Conservation (phyloP, 2,113 vertebrate genomes). For the Plestiodon gilberti region DNA sequence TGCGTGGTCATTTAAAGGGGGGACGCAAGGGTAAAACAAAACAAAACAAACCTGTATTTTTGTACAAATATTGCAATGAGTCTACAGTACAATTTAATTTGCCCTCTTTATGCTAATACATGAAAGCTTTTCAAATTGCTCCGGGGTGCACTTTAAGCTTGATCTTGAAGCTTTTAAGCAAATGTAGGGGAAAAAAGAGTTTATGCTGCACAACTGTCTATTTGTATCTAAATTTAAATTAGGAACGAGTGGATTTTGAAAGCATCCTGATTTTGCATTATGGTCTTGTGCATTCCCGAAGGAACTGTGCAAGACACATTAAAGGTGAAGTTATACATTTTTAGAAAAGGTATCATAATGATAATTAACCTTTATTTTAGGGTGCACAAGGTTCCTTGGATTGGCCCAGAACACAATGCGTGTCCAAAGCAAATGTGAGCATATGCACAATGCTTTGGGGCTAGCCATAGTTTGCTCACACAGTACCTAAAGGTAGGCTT, state of each 20-base stretch:
- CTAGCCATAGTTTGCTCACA: no score
- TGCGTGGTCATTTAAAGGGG: no score
- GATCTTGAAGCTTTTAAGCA: neutral
- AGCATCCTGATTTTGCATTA: neutral
- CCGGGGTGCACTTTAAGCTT: neutral
- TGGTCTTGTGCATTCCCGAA: neutral
- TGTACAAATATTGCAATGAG: neutral
- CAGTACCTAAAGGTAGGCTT: no score
- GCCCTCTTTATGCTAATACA: rapidly evolving
- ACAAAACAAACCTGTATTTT: neutral
- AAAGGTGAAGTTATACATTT: neutral
- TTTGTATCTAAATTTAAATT: neutral
- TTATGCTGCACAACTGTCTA: neutral
- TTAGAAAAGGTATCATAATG: neutral
- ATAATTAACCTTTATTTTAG: neutral
- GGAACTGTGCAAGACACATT: neutral
- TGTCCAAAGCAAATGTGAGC: neutral
- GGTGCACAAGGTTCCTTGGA: neutral
- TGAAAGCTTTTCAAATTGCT: neutral
- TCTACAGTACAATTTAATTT: neutral
- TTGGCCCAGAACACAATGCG: neutral
- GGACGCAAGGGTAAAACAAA: neutral
- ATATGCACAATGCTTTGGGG: no score
- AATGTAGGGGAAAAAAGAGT: neutral
- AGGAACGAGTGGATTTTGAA: neutral